These are phyloP conservation scores for Carcina quercana DNA, from an alignment of 2,888 invertebrate species.

Conservation along the genomic window DNA sequence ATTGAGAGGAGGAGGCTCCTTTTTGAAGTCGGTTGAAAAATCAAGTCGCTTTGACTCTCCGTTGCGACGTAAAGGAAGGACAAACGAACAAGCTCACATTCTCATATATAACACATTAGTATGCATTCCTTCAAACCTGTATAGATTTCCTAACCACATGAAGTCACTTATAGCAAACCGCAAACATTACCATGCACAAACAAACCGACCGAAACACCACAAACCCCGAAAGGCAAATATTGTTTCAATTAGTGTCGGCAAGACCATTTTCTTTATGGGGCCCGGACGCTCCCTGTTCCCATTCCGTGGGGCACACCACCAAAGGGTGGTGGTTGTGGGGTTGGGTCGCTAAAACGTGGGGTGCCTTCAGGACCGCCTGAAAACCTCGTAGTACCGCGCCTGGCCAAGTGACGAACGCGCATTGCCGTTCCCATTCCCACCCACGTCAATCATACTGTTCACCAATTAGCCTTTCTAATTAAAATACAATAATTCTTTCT, in stretches of 20 bases:
- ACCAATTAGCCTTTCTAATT: too few relatives aligned
- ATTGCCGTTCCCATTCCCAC: slow-evolving; percentile 6
- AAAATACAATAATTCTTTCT: too few relatives aligned
- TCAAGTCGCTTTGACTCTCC: too few relatives aligned
- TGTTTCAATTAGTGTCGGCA: slow-evolving; percentile 58
- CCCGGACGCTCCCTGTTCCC: slow-evolving; percentile 66
- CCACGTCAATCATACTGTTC: not conserved
- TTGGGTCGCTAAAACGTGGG: slow-evolving; percentile 4
- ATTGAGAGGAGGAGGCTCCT: too few relatives aligned
- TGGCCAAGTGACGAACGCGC: slow-evolving; percentile 43
- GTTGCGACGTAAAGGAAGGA: too few relatives aligned
- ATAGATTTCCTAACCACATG: too few relatives aligned
- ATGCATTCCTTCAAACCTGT: too few relatives aligned
- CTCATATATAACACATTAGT: too few relatives aligned
- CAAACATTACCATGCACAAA: not conserved
- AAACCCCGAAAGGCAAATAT: slow-evolving; percentile 45
- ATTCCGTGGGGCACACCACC: slow-evolving; percentile 43
- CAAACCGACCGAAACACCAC: not conserved
- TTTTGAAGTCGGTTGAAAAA: too few relatives aligned
- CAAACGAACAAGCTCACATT: too few relatives aligned
- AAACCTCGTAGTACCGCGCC: slow-evolving; percentile 39
- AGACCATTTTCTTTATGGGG: slow-evolving; percentile 68
- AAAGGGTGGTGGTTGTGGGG: slow-evolving; percentile 53
- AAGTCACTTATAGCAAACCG: too few relatives aligned
- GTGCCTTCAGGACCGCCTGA: slow-evolving; percentile 37